These are phyloP conservation scores for Agrilus planipennis DNA, from an alignment of 1,140 invertebrate genomes.

Conservation along the genomic window DNA sequence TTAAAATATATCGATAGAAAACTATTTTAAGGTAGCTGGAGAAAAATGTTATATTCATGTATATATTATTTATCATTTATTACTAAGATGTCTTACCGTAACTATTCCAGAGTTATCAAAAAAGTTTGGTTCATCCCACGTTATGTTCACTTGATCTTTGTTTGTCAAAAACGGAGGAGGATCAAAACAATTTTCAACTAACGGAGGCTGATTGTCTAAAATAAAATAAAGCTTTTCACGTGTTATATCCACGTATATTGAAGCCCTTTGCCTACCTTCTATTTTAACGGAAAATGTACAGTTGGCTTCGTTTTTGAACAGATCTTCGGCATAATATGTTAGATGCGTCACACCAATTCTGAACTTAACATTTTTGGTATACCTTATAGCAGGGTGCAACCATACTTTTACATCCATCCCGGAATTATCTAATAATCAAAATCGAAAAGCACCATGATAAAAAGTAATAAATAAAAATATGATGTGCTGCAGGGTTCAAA, in stretches of 20 bases:
- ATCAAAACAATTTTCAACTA: conserved; percentile 48
- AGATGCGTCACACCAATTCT: conserved; percentile 39
- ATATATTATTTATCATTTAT: too few relatives aligned
- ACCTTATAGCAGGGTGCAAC: conserved; percentile 36
- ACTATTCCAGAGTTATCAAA: conserved; percentile 51
- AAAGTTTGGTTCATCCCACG: conserved; percentile 56
- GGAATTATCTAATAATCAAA: conserved; percentile 36
- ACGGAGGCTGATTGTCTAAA: conserved; percentile 48
- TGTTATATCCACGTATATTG: neutral
- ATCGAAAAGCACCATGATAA: neutral
- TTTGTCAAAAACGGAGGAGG: conserved; percentile 41
- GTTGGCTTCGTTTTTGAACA: conserved; percentile 39
- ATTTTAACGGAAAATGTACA: conserved; percentile 42
- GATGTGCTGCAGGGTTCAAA: too few relatives aligned
- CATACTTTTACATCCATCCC: conserved; percentile 34
- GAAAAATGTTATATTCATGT: too few relatives aligned
- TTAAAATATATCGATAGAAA: too few relatives aligned
- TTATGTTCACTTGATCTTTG: conserved; percentile 33
- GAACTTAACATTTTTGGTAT: conserved; percentile 30
- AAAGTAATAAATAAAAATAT: conserved; percentile 3
- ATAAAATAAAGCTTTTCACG: too few relatives aligned
- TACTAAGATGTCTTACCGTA: conserved; percentile 11
- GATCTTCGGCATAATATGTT: conserved; percentile 41
- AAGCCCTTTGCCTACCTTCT: conserved; percentile 30
- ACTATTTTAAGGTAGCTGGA: too few relatives aligned